Percentiles rank a stretch among this genome's conserved stretches.
These are phyloP conservation scores for Trididemnum nubilum DNA, from an alignment of 23 tunicate genomes.

Conservation along the genomic window DNA sequence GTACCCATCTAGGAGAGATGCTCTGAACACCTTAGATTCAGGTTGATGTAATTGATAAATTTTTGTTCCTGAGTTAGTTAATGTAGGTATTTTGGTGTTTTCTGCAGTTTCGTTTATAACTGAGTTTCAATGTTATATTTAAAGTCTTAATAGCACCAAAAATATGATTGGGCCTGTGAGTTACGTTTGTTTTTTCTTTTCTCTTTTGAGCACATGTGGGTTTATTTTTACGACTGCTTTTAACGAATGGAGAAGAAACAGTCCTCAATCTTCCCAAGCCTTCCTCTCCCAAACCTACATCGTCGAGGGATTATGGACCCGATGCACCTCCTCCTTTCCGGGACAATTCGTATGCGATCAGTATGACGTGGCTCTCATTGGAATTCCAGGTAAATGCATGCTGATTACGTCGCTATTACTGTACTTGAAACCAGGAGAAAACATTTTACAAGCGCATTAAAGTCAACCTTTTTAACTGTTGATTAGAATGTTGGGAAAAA, in stretches of 20 bases:
- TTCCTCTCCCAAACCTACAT: constrained; percentile 53
- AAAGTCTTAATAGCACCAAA: too few relatives aligned
- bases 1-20: too few relatives aligned
- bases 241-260: constrained; percentile 87
- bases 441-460: not conserved
- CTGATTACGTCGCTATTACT: too few relatives aligned
- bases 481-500: too few relatives aligned
- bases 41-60: too few relatives aligned
- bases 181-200: constrained; percentile 28
- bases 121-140: too few relatives aligned
- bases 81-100: too few relatives aligned
- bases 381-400: constrained; percentile 18
- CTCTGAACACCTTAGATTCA: too few relatives aligned
- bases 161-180: too few relatives aligned
- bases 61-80: too few relatives aligned
- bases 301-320: constrained; percentile 80
- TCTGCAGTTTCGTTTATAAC: too few relatives aligned
- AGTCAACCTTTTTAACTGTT: too few relatives aligned
- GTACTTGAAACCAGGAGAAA: not conserved
- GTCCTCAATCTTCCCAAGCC: constrained; percentile 61
- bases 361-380: constrained; percentile 33
- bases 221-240: constrained; percentile 66
- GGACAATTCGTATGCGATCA: constrained; percentile 82
- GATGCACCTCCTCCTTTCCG: constrained; percentile 61
- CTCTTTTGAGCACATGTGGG: constrained; percentile 46